Base-by-base conservation (phyloP, 2,888 invertebrate genomes). In the Calliphora vomitoria region DNA sequence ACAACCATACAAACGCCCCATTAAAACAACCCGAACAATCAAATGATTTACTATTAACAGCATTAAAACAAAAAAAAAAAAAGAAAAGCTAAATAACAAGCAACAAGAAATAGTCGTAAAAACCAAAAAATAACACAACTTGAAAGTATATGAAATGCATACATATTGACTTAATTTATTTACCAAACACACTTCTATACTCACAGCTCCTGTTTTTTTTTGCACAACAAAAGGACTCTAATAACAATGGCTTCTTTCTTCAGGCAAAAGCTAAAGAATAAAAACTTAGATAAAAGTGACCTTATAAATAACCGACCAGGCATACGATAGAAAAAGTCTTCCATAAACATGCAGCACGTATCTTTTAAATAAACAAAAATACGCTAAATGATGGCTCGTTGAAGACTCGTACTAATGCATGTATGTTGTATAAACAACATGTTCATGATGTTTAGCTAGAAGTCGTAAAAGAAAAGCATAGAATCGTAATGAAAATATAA, bases 11-110 rank as follows among this genome's bases (percentile, higher is more conserved):
- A 41, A 41, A 6, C 18, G 11, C 20, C 10, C n/a, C 18, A 74
- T 35, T 11, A 47, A 69, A 76, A 41, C 6, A 66, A 38, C 15
- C 58, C 18, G 55, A 31, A 20, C 35, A 71, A 69, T 31, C 69
- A 83, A 83, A 86, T 80, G 80, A 80, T 83, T 76, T 83, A 83
- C 83, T 83, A 75, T 80, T 86, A 41, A 55, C 66, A 66, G 47
- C 68, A 76, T 50, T 86, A 71, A 69, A 69, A 47, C 50, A 44
- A 82, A 58, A n/a, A 69, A 25, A 25, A 44, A 11, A 15, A 69
- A 71, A 47, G 62, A 71, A 47, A 25, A 58, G 6, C 41, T 72
- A 79, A 44, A 10, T 38, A 68, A 69, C 53, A 50, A 68, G 15
- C 60, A 83, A 76, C 31, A 60, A 69, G 15, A 80, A 71, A 79